Evolutionary conservation across 64 coral and sea anemone genomes (phyloP), one percentile per base, ranked within the genome.

Genomic region (Porites australiensis): DNA sequence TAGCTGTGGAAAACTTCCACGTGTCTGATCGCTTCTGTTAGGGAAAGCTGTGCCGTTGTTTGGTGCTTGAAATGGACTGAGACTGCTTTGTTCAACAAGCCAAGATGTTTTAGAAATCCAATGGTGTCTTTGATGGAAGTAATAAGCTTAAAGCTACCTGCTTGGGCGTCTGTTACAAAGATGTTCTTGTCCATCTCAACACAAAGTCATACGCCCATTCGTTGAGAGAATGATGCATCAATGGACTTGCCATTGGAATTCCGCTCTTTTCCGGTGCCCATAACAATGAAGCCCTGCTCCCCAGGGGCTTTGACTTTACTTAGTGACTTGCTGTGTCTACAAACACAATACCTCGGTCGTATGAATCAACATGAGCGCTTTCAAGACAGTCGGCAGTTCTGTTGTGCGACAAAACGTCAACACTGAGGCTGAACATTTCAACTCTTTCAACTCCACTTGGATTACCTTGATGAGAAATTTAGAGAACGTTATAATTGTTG

Each of bases 41-140:
- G 78, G 63, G 19, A 77, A 44, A 86, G 54, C 70, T 77, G 84
- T 22, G 43, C 27, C 13, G 13, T 19, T 22, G 50, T 6, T 60
- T 92, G 53, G 80, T 86, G 90, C 55, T 86, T 92, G 2, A 92
- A 12, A 64, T 92, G 70, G 71, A 92, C 70, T 50, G 81, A 92
- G 57, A 86, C 76, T 6, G 90, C 80, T 50, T 77, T 92, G 90
- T 92, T 77, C 8, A 86, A 64, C 22, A 86, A 54, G 37, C 80
- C 58, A 61, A 92, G 71, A 92, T 92, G 90, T 75, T 43, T 92
- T 44, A 92, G 69, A 65, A 90, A 92, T 86, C 43, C 16, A 51
- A 51, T 54, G 51, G 53, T 91, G 18, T 66, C 89, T 73, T 92
- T 92, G 23, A 84, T 75, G 2, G 90, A 84, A 21, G 79, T 92